These are phyloP conservation scores for Pheosia tremula DNA, from an alignment of 2,888 invertebrate species.

Conservation along the genomic window DNA sequence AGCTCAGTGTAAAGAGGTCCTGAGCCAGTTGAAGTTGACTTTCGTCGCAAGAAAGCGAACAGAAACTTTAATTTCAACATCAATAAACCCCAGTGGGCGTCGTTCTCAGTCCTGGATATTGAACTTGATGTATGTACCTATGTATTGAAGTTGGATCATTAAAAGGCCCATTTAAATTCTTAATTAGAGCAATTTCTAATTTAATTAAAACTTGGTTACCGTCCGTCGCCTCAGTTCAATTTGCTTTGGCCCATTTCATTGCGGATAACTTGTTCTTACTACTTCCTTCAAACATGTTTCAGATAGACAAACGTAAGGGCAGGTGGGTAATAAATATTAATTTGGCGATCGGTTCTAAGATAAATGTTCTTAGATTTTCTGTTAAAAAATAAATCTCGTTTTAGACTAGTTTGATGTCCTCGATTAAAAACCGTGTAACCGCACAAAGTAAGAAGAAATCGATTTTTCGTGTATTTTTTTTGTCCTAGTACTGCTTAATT, in stretches of 20 bases:
- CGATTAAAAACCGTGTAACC: too few relatives aligned
- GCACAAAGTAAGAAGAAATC: too few relatives aligned
- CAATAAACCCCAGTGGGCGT: not conserved
- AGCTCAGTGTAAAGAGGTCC: not conserved
- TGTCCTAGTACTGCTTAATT: too few relatives aligned
- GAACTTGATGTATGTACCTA: slow-evolving; percentile 10
- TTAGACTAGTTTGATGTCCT: too few relatives aligned
- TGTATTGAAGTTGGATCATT: slow-evolving; percentile 30
- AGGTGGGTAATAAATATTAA: not conserved
- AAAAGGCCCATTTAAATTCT: slow-evolving; percentile 30
- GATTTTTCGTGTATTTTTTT: too few relatives aligned
- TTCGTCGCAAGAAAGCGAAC: not conserved
- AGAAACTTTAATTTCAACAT: not conserved
- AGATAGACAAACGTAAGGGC: not conserved
- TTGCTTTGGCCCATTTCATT: slow-evolving; percentile 26
- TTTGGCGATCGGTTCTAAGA: not conserved
- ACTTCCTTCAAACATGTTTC: slow-evolving; percentile 5
- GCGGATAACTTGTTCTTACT: slow-evolving; percentile 18
- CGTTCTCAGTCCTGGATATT: not conserved
- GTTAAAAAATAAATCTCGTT: not conserved
- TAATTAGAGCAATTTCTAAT: slow-evolving; percentile 41
- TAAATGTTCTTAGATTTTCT: not conserved
- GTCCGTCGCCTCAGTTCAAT: slow-evolving; percentile 20
- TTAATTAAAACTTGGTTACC: slow-evolving; percentile 40
- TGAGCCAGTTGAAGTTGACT: not conserved